phyloP scores from a whole-genome alignment of 2,888 invertebrate species.

The Baronia brevicornis region DNA sequence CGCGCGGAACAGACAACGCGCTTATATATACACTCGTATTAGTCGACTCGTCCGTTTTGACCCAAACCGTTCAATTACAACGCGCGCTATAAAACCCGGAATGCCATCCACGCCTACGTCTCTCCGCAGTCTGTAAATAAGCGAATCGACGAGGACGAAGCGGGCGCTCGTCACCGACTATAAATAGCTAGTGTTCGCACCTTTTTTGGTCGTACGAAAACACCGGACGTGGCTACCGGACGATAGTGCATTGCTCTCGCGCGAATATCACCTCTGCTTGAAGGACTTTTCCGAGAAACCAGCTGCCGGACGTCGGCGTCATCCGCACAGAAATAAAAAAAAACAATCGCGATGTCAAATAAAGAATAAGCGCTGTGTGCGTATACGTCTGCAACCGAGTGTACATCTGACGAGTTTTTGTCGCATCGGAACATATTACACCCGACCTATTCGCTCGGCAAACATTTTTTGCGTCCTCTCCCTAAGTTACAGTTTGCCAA shows the following conservation, averaged over 20 bases:
- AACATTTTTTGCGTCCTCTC: constrained; percentile 18
- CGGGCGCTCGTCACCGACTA: constrained; percentile 59
- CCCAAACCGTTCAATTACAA: constrained; percentile 3
- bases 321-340: constrained; percentile 41
- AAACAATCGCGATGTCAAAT: constrained; percentile 21
- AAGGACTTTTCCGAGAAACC: constrained; percentile 36
- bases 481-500: constrained; percentile 29
- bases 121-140: constrained; percentile 58
- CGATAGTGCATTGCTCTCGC: constrained; percentile 55
- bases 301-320: constrained; percentile 59
- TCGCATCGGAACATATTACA: constrained; percentile 25
- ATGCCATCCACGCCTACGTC: constrained; percentile 37
- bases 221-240: constrained; percentile 70
- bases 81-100: constrained; percentile 29
- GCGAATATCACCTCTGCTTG: constrained; percentile 42
- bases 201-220: constrained; percentile 71
- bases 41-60: not conserved
- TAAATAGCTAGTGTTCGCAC: constrained; percentile 68
- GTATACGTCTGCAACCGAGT: too few species aligned
- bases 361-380: too few species aligned
- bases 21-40: constrained; percentile 19
- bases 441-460: constrained; percentile 23
- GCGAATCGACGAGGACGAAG: constrained; percentile 47
- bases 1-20: constrained; percentile 54
- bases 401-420: constrained; percentile 30